A percentile compares a stretch with the other conserved stretches of the same genome.
Conservation (phyloP, 2,797 vertebrate genomes). For the Sternarchorhynchus goeldii region DNA sequence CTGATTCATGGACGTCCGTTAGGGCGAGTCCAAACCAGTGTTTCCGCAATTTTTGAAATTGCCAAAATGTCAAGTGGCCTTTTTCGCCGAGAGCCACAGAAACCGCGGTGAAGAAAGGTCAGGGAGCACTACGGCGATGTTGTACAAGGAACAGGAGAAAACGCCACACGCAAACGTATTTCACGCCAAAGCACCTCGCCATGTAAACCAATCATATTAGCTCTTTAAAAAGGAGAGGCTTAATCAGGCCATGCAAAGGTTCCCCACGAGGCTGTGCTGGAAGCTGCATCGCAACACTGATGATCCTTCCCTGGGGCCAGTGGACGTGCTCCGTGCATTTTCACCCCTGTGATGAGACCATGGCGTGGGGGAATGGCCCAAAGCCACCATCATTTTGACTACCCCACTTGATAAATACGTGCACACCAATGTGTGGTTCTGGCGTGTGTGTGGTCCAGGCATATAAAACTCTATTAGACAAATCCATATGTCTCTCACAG, state of each 20-base stretch:
- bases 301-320: no score
- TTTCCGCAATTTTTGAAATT: slow-evolving; percentile 46
- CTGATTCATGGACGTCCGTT: slow-evolving; percentile 36
- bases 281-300: neutral
- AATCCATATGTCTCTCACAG: neutral
- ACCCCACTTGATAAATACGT: slow-evolving; percentile 33
- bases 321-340: neutral
- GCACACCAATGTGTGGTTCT: slow-evolving; percentile 13
- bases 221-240: slow-evolving; percentile 35
- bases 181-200: slow-evolving; percentile 45
- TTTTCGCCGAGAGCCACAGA: slow-evolving; percentile 42
- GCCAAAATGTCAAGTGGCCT: slow-evolving; percentile 55
- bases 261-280: slow-evolving; percentile 16
- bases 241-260: slow-evolving; percentile 38
- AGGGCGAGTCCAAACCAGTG: slow-evolving; percentile 32
- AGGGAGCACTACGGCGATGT: slow-evolving; percentile 8
- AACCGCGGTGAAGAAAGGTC: slow-evolving; percentile 35
- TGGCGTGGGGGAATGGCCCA: slow-evolving; percentile 32
- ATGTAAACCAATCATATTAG: slow-evolving; percentile 51
- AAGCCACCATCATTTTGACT: slow-evolving; percentile 30
- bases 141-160: slow-evolving; percentile 46
- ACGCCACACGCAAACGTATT: slow-evolving; percentile 51
- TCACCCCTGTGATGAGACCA: slow-evolving; percentile 29
- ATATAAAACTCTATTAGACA: neutral
- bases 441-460: neutral